phyloP scores from a whole-genome alignment of 2,797 vertebrate species.

The Nothura maculosa region DNA sequence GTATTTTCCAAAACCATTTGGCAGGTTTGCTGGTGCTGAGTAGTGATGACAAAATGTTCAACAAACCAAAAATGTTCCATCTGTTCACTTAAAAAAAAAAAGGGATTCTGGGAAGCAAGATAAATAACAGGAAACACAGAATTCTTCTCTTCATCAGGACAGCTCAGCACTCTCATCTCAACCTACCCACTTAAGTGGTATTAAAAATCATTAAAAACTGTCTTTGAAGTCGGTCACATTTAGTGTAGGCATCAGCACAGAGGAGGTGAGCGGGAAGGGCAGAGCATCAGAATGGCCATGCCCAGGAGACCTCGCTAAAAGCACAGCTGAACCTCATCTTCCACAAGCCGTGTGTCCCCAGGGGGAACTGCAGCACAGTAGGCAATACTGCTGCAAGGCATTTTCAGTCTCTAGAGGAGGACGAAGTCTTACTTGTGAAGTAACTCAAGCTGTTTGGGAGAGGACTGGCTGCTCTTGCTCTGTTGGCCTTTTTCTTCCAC shows the following conservation, averaged over 20 bases:
- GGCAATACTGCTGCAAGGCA: conserved; percentile 26
- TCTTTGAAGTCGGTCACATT: background rate
- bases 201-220: background rate
- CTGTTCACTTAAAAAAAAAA: conserved; percentile 55
- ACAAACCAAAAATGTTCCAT: conserved; percentile 71
- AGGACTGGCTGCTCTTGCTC: background rate
- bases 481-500: background rate
- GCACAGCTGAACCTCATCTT: background rate
- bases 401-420: background rate
- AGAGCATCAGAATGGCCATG: background rate
- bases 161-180: background rate
- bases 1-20: conserved; percentile 64
- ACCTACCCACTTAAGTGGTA: background rate
- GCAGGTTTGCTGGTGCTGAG: conserved; percentile 68
- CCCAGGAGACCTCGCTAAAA: background rate
- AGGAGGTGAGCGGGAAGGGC: accelerated
- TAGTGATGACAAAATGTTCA: conserved; percentile 70
- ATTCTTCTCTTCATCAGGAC: background rate
- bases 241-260: background rate
- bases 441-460: background rate
- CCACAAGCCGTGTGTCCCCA: accelerated
- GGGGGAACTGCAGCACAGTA: accelerated
- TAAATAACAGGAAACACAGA: conserved; percentile 43
- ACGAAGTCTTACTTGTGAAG: background rate
- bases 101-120: conserved; percentile 41